Evolutionary conservation across 2,888 invertebrate species (phyloP).

Genomic region (Calliphora vomitoria): DNA sequence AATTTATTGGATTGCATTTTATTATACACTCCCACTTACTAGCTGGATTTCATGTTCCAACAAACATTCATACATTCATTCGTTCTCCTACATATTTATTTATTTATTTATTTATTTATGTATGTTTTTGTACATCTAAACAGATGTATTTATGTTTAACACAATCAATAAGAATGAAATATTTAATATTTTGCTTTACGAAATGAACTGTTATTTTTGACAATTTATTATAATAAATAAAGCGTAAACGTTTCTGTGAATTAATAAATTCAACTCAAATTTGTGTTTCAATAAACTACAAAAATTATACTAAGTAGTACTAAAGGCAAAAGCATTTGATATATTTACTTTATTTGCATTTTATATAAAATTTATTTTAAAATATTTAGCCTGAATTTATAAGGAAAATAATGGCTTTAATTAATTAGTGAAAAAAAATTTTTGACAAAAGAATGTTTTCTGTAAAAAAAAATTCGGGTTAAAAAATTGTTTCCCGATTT

Average conservation of each 20-base stretch:
- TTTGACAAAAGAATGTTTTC: too few relatives aligned
- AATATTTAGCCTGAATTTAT: too few relatives aligned
- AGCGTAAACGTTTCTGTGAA: conserved; percentile 53
- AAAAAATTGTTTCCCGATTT: too few relatives aligned
- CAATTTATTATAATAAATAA: conserved; percentile 65
- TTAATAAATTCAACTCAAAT: conserved; percentile 1
- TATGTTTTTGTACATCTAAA: not conserved
- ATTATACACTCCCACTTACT: conserved; percentile 61
- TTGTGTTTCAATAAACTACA: not conserved
- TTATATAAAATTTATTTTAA: too few relatives aligned
- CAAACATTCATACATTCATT: conserved; percentile 17
- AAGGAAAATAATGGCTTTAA: too few relatives aligned
- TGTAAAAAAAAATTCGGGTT: too few relatives aligned
- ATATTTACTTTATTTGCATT: too few relatives aligned
- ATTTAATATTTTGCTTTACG: conserved; percentile 47
- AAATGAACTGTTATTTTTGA: conserved; percentile 55
- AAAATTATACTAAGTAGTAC: too few relatives aligned
- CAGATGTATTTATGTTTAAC: conserved; percentile 44
- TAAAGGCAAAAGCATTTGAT: too few relatives aligned
- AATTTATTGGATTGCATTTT: conserved; percentile 68
- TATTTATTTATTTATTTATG: conserved; percentile 29
- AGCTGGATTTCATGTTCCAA: conserved; percentile 52
- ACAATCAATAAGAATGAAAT: conserved; percentile 64
- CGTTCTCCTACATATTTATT: not conserved
- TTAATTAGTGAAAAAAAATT: too few relatives aligned